A percentile compares a stretch with the other conserved stretches of the same genome.
Evolutionary conservation across 2,888 invertebrate genomes (phyloP).

Genomic region (Drosophila flavopinicola): DNA sequence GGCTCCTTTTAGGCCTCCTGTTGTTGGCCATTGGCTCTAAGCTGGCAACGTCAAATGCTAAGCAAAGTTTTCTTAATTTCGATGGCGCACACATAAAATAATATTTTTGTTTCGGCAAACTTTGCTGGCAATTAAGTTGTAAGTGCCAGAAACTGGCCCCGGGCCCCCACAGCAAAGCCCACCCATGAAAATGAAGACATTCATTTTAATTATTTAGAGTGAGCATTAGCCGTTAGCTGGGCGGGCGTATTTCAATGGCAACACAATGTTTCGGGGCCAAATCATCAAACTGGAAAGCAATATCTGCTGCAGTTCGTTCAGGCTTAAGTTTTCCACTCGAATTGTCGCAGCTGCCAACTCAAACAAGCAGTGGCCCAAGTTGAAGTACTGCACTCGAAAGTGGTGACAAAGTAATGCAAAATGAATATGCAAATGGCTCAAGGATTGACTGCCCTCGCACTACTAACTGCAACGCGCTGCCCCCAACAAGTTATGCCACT

Average conservation of each 20-base stretch:
- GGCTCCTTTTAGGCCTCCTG: slow-evolving; percentile 31
- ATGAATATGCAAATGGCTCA: slow-evolving; percentile 73
- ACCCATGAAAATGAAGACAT: slow-evolving; percentile 56
- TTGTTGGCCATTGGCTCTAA: slow-evolving; percentile 11
- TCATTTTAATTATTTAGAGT: slow-evolving; percentile 73
- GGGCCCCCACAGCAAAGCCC: slow-evolving; percentile 1
- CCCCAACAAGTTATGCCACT: slow-evolving; percentile 61
- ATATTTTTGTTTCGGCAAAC: slow-evolving; percentile 72
- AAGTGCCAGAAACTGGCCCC: slow-evolving; percentile 47
- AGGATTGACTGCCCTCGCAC: slow-evolving; percentile 45
- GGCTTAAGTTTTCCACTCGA: slow-evolving; percentile 48
- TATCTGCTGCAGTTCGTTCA: slow-evolving; percentile 40
- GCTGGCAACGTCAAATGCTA: slow-evolving; percentile 20
- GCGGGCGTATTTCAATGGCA: slow-evolving; percentile 8
- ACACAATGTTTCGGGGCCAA: slow-evolving; percentile 8
- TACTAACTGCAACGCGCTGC: slow-evolving; percentile 17
- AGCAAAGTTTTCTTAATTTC: slow-evolving; percentile 72
- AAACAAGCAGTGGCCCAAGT: slow-evolving; percentile 32
- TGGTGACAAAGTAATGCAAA: slow-evolving; percentile 68
- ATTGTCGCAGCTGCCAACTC: slow-evolving; percentile 16
- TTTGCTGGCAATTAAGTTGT: slow-evolving; percentile 70
- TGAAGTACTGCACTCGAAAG: slow-evolving; percentile 41
- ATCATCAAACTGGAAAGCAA: slow-evolving; percentile 46
- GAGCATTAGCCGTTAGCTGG: slow-evolving; percentile 24
- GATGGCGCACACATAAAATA: slow-evolving; percentile 63